Evolutionary conservation across 2,888 invertebrate genomes (phyloP).

Genomic region (Apamea sordens): DNA sequence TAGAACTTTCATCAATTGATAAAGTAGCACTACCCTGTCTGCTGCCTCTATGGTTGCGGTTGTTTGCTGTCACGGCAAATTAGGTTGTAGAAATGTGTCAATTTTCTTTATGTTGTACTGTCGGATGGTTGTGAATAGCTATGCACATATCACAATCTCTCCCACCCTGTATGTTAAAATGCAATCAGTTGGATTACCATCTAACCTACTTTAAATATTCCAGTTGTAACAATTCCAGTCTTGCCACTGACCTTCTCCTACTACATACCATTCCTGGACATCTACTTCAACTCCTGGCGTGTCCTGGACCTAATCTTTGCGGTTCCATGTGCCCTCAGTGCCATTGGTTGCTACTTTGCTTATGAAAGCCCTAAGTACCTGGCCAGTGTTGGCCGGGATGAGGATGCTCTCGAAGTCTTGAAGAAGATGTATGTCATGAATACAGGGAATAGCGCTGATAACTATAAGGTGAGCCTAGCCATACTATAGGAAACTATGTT

Average conservation of each 20-base stretch:
- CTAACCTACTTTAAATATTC: conserved; percentile 51
- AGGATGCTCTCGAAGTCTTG: conserved; percentile 89
- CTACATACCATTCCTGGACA: conserved; percentile 82
- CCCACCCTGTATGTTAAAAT: not conserved
- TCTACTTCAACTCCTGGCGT: conserved; percentile 93
- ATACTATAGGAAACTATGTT: not conserved
- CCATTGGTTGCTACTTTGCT: conserved; percentile 87
- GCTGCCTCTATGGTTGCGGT: no score
- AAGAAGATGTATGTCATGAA: conserved; percentile 79
- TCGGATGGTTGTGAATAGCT: no score
- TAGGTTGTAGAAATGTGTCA: no score
- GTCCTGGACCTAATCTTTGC: conserved; percentile 92
- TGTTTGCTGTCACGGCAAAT: no score
- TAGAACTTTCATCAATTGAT: no score
- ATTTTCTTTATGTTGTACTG: no score
- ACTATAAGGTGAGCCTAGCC: conserved; percentile 76
- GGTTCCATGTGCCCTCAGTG: conserved; percentile 91
- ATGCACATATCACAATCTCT: no score
- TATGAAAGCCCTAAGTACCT: conserved; percentile 95
- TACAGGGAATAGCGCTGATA: conserved; percentile 74
- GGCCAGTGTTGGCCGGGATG: conserved; percentile 89
- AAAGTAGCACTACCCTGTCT: no score
- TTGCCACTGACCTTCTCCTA: conserved; percentile 90
- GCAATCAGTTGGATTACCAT: not conserved
- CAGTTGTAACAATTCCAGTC: conserved; percentile 92